Base-by-base conservation (phyloP, 2,797 vertebrate genomes). In the Sebastes flavidus region DNA sequence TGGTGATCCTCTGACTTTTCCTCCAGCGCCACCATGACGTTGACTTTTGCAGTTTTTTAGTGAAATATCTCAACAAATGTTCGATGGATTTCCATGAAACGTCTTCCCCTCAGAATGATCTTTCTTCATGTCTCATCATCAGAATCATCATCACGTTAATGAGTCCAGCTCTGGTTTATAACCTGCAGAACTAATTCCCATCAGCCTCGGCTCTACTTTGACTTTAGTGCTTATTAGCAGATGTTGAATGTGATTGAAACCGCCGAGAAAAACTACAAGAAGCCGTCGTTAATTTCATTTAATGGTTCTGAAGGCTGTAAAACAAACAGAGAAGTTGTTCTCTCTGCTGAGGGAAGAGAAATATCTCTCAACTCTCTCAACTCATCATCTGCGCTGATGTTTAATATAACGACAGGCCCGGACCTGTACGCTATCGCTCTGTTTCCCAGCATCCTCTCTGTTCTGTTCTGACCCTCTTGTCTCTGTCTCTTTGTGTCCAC, bases 401-500 rank as follows among this genome's bases (percentile, higher is more conserved):
- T 68, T 62, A 49, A 38, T 6, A 80, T 81, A 6, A 66, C 12
- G 3, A 4, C 86, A 75, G 20, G 80, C 62, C 12, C n/a, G n/a
- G 79, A 65, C 73, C 46, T 68, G 77, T 12, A 6, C 22, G 11
- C 16, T 42, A 3, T 27, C 10, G 8, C 58, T 30, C n/a, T 46
- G 27, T 54, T 72, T 66, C 58, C 20, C 76, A 34, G 72, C 66
- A 2, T 75, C 49, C n/a, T 58, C 20, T 38, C 36, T 38, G 36
- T 38, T 38, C 25, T 34, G 4, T 34, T 80, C 65, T 84, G 60
- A 82, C 77, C 65, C 3, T 11, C 69, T 29, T 36, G 1, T 81
- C 56, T 78, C 54, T 54, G 13, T 65, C 20, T 82, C 52, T 82
- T 54, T 52, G 56, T 69, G 56, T 81, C 79, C 36, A 8, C 68